A percentile compares a stretch with the other conserved stretches of the same genome.
Evolutionary conservation across 2,113 vertebrate species (phyloP).

Genomic region (Gnathonemus longibarbis): DNA sequence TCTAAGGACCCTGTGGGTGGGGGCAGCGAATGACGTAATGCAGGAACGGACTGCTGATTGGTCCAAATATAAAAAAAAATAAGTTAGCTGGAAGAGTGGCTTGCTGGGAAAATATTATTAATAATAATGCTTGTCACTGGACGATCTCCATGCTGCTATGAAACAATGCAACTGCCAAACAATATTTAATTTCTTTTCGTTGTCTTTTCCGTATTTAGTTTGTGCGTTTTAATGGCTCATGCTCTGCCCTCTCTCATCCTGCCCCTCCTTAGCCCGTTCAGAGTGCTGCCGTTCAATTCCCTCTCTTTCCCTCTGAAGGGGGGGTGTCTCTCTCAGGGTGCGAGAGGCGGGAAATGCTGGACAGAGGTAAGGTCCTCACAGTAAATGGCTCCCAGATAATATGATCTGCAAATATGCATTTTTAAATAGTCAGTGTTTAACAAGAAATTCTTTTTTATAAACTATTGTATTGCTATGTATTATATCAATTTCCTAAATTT

Average conservation of each 20-base stretch:
- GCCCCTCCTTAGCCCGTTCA: conserved; percentile 38
- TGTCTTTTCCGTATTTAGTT: not conserved
- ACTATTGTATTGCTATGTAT: not conserved
- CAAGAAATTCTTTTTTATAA: not conserved
- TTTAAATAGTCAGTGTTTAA: not conserved
- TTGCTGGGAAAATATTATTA: not conserved
- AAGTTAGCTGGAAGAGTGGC: not conserved
- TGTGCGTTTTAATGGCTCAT: conserved; percentile 1
- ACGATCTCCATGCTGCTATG: not conserved
- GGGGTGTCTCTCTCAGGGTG: conserved; percentile 38
- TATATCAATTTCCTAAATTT: not conserved
- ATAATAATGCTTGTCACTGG: not conserved
- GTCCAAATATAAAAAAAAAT: not conserved
- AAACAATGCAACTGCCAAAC: not conserved
- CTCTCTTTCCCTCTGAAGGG: conserved; percentile 32
- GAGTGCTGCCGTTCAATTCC: conserved; percentile 26
- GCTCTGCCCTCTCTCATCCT: conserved; percentile 15
- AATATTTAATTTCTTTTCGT: not conserved
- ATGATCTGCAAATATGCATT: not conserved
- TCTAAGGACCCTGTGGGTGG: not conserved
- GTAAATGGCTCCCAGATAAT: not conserved
- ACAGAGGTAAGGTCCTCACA: conserved; percentile 42
- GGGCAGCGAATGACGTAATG: not conserved
- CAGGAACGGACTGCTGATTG: not conserved
- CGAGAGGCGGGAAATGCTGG: conserved; percentile 28